Conservation (phyloP, 1,140 invertebrate species). For the Helicoverpa armigera region DNA sequence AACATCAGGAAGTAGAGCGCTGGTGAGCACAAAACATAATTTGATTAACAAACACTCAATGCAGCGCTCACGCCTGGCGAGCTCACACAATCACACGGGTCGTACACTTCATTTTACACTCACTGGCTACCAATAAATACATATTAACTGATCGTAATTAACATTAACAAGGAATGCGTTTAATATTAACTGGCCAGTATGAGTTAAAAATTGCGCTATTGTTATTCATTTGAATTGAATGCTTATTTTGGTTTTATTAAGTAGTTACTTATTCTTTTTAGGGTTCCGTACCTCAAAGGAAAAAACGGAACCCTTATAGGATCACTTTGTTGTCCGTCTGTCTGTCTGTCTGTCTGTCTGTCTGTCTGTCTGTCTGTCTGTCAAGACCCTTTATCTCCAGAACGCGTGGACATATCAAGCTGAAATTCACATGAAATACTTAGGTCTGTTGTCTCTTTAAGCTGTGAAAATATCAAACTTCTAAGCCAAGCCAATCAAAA, state of each 20-base stretch:
- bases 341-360: too few species aligned
- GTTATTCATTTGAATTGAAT: background rate
- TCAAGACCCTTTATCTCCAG: too few species aligned
- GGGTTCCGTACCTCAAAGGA: too few species aligned
- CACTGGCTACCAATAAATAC: background rate
- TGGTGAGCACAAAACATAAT: background rate
- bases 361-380: too few species aligned
- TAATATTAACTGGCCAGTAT: background rate
- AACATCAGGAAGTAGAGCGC: background rate
- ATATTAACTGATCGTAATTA: background rate
- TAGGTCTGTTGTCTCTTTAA: too few species aligned
- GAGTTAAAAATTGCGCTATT: background rate
- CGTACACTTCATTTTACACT: conserved; percentile 12
- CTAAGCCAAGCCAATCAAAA: too few species aligned
- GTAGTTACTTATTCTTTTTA: background rate
- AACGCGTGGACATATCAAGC: too few species aligned
- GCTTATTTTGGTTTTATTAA: background rate
- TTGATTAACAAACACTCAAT: background rate
- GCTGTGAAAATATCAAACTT: too few species aligned
- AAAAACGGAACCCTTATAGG: too few species aligned
- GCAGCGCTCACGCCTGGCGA: background rate
- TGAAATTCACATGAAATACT: too few species aligned
- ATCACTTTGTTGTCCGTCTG: too few species aligned
- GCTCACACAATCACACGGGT: conserved; percentile 19
- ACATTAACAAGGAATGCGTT: background rate